Conservation (phyloP, 2,888 invertebrate genomes). For the Hypselothyrea guttata region DNA sequence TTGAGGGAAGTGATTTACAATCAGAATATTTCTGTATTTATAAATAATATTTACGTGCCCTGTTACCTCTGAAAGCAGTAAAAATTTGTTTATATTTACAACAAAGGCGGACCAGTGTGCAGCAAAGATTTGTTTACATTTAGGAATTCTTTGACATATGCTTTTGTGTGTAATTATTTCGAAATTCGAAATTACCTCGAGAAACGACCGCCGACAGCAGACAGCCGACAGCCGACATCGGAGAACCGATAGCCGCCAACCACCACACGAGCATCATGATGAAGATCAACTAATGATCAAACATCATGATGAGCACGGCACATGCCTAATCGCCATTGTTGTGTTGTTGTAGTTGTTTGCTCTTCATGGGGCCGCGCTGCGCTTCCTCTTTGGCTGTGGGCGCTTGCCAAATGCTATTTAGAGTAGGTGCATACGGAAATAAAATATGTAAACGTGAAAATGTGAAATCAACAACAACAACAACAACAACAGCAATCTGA, state of each 20-base stretch:
- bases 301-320: slow-evolving; percentile 40
- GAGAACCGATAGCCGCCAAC: slow-evolving; percentile 14
- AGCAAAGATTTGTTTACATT: slow-evolving; percentile 52
- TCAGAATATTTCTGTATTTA: too few relatives aligned
- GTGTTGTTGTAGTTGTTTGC: slow-evolving; percentile 33
- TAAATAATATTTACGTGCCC: too few relatives aligned
- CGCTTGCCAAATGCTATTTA: slow-evolving; percentile 70
- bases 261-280: slow-evolving; percentile 32
- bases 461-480: slow-evolving; percentile 22
- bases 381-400: slow-evolving; percentile 73
- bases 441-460: slow-evolving; percentile 38
- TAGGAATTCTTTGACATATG: slow-evolving; percentile 49
- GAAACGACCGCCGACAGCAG: slow-evolving; percentile 30
- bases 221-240: slow-evolving; percentile 15
- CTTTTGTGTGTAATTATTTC: slow-evolving; percentile 66
- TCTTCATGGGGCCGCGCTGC: slow-evolving; percentile 53
- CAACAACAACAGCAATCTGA: slow-evolving; percentile 16
- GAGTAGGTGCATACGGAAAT: slow-evolving; percentile 71
- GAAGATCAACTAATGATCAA: slow-evolving; percentile 23
- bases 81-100: slow-evolving; percentile 10
- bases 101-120: slow-evolving; percentile 31
- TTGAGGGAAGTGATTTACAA: too few relatives aligned
- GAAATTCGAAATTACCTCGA: slow-evolving; percentile 66
- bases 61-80: too few relatives aligned
- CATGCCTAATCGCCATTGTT: slow-evolving; percentile 16